Base-by-base conservation (phyloP, 2,113 vertebrate genomes). In the Oreochromis tanganicae region DNA sequence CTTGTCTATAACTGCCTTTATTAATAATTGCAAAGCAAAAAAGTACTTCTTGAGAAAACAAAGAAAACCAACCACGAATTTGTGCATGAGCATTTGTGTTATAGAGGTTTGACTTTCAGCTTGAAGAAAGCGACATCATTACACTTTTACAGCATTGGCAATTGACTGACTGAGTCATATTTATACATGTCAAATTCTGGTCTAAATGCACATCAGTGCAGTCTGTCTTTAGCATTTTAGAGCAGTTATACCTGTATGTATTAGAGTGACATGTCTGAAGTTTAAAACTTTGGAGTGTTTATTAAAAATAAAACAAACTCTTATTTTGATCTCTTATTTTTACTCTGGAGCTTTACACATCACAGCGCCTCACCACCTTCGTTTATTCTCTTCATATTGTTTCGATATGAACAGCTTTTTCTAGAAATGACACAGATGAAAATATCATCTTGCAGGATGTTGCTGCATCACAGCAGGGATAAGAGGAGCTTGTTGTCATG, bases 401-500 rank as follows among this genome's bases (percentile, higher is more conserved):
- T 84, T 68, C 79, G 21, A 38, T 78, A 52, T 80, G 13, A 87
- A 83, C 46, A 9, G 36, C 27, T 29, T 85, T 50, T 73, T 24
- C 34, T 61, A 27, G 56, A 90, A 80, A 87, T 82, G 87, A 88
- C 88, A 88, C 55, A 21, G 85, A 86, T 90, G 84, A 89, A 90
- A 83, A 88, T 84, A 41, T 88, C 80, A 46, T 86, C 63, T 87
- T 52, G 24, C 73, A 88, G 82, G 84, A 81, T 93, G 89, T 85
- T 92, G 61, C 68, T 88, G 84, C 88, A 83, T 92, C 92, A 90
- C 88, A 87, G 91, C 91, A 85, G 88, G 88, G 75, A 92, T 89
- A 81, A 92, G 84, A 93, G 66, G 81, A 89, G 86, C 75, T 90
- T 68, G 88, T 88, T 94, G 92, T 91, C 90, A 89, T 82, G 83